Evolutionary conservation across 2,797 vertebrate genomes (phyloP).

Genomic region (Pelobates cultripes): DNA sequence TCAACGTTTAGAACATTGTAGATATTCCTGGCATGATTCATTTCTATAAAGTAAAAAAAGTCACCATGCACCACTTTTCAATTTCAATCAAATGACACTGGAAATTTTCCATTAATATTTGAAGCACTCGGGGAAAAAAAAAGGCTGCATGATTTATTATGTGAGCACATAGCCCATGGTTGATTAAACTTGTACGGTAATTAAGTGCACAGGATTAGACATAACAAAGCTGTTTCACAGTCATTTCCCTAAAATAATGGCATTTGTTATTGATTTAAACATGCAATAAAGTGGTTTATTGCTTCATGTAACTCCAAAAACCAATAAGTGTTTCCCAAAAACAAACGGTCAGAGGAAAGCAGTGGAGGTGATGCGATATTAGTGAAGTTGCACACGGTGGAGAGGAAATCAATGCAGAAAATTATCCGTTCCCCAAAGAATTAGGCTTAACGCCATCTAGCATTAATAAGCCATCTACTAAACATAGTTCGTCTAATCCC

Average conservation of each 20-base stretch:
- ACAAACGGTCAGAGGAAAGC: background rate
- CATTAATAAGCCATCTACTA: constrained; percentile 33
- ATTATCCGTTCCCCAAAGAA: constrained; percentile 50
- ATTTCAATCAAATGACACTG: constrained; percentile 11
- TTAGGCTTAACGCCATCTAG: constrained; percentile 6
- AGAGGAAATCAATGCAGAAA: constrained; percentile 39
- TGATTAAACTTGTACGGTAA: constrained; percentile 20
- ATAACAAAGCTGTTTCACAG: constrained; percentile 4
- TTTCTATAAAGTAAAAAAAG: constrained; percentile 15
- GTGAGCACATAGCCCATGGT: background rate
- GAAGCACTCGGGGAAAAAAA: constrained; percentile 5
- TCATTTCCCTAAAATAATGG: background rate
- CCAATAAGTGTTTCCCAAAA: background rate
- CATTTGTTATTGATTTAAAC: background rate
- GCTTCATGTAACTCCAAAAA: background rate
- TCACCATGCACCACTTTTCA: constrained; percentile 5
- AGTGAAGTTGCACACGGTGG: background rate
- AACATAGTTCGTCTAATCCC: background rate
- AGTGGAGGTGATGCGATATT: background rate
- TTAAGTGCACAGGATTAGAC: background rate
- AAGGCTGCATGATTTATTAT: background rate
- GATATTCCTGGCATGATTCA: background rate
- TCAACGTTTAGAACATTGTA: no score
- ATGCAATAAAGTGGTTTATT: constrained; percentile 1
- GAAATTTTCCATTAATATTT: constrained; percentile 24